Conservation (phyloP, 2,888 invertebrate genomes). For the Patella caerulea region DNA sequence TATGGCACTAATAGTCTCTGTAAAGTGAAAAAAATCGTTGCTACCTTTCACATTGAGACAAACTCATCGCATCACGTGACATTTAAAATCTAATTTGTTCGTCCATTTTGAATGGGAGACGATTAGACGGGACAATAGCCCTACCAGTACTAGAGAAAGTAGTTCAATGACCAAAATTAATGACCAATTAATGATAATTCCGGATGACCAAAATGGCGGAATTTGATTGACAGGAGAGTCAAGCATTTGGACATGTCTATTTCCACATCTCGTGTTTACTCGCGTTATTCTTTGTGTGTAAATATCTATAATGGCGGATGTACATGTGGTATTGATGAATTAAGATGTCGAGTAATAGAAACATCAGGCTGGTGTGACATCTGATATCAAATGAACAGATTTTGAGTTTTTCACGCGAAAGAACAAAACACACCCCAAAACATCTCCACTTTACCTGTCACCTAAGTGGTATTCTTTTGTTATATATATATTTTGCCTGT, state of each 20-base stretch:
- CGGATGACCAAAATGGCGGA: constrained; percentile 4
- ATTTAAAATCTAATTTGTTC: constrained; percentile 5
- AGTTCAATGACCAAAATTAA: not conserved
- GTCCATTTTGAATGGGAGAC: not conserved
- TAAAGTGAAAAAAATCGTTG: not conserved
- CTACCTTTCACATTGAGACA: not conserved
- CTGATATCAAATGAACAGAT: not conserved
- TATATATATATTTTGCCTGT: too few species aligned
- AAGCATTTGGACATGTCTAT: constrained; percentile 5
- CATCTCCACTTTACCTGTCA: too few species aligned
- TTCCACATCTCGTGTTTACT: constrained; percentile 11
- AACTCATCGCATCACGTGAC: not conserved
- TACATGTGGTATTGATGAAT: not conserved
- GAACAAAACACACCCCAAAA: too few species aligned
- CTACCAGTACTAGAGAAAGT: not conserved
- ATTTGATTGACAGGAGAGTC: constrained; percentile 4
- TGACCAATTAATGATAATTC: constrained; percentile 9
- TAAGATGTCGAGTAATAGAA: not conserved
- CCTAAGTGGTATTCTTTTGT: too few species aligned
- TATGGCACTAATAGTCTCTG: constrained; percentile 1
- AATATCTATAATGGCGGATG: constrained; percentile 7
- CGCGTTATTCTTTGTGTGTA: constrained; percentile 10
- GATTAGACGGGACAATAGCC: not conserved
- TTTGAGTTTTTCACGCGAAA: not conserved
- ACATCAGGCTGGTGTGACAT: not conserved